Evolutionary conservation across 2,113 vertebrate species (phyloP).

Genomic region (Dendropsophus ebraccatus): DNA sequence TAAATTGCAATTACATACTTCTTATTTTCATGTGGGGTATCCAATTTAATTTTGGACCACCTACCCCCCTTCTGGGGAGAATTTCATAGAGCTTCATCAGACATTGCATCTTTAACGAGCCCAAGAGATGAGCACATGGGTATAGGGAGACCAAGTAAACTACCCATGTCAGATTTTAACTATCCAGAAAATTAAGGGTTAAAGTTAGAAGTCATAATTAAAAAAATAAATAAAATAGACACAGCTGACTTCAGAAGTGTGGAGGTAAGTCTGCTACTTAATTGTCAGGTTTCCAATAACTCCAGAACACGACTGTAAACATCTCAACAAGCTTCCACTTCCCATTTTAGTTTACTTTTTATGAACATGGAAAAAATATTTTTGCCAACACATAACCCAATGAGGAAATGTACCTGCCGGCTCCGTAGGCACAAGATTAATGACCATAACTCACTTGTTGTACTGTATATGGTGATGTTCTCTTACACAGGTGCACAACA

Average conservation of each 20-base stretch:
- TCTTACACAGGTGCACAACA: background rate
- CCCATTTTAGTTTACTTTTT: slow-evolving; percentile 41
- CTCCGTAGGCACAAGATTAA: background rate
- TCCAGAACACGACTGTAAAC: slow-evolving; percentile 24
- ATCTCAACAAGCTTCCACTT: slow-evolving; percentile 40
- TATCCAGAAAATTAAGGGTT: background rate
- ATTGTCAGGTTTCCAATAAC: slow-evolving; percentile 25
- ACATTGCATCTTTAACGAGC: too few species aligned
- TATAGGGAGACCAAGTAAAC: background rate
- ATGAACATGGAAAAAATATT: slow-evolving; percentile 34
- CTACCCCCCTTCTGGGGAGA: too few species aligned
- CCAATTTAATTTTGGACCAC: too few species aligned
- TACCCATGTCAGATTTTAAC: background rate
- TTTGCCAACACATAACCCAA: slow-evolving; percentile 3
- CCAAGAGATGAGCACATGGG: too few species aligned
- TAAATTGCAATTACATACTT: too few species aligned
- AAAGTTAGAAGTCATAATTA: background rate
- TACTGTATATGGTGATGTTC: background rate
- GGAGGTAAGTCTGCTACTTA: slow-evolving; percentile 35
- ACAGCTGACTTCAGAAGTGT: slow-evolving; percentile 46
- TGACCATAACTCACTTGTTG: background rate
- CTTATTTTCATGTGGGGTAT: too few species aligned
- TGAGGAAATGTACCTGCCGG: background rate
- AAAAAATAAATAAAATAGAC: background rate
- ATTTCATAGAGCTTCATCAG: too few species aligned